These are phyloP conservation scores for Pomatorhinus ruficollis DNA, from an alignment of 2,113 vertebrate genomes.

Conservation along the genomic window DNA sequence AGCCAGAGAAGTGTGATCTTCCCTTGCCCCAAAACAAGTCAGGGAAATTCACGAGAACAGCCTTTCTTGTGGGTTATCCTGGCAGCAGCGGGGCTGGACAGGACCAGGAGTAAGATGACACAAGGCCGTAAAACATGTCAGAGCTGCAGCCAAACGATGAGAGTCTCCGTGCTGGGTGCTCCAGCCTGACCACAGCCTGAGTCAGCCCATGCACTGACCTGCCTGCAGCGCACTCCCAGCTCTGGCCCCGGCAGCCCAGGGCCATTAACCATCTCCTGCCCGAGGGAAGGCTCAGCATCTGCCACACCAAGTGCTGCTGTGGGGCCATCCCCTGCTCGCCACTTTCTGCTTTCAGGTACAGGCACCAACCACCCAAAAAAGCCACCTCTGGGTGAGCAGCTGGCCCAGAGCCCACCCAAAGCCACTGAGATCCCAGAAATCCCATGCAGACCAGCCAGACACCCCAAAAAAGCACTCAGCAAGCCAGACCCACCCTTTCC, in stretches of 20 bases:
- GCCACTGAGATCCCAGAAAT: not conserved
- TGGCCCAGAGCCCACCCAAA: not conserved
- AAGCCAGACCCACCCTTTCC: not conserved
- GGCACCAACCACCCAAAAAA: not conserved
- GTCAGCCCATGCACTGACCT: not conserved
- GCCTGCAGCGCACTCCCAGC: not conserved
- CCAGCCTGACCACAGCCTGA: not conserved
- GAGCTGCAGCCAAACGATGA: not conserved
- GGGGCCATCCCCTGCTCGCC: not conserved
- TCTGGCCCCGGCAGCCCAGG: not conserved
- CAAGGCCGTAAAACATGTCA: slow-evolving; percentile 33
- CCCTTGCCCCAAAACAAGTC: not conserved
- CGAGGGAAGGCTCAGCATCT: not conserved
- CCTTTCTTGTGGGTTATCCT: slow-evolving; percentile 52
- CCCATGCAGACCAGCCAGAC: not conserved
- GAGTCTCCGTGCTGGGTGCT: not conserved
- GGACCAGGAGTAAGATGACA: not conserved
- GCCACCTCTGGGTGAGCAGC: not conserved
- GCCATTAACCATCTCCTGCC: not conserved
- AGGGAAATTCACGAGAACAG: not conserved
- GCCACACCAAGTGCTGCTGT: not conserved
- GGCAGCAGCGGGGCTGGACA: not conserved
- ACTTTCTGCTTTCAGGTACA: not conserved
- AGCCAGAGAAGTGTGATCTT: slow-evolving; percentile 1
- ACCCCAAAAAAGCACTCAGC: accelerated